Evolutionary conservation across 2,797 vertebrate genomes (phyloP), one percentile per base, ranked within the genome.

Genomic region (Pseudomugil tenellus): DNA sequence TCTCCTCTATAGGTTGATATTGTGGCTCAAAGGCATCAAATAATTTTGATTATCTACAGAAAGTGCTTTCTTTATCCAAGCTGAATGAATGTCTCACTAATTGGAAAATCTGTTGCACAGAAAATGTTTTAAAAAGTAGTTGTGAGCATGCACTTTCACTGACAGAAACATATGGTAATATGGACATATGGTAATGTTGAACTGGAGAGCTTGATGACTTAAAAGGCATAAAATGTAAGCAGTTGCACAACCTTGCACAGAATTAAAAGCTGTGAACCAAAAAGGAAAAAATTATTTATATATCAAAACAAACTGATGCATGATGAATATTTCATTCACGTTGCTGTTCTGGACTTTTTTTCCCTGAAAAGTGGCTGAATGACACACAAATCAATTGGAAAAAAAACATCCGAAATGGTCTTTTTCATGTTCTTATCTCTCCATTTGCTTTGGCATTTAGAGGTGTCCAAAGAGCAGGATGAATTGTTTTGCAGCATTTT

Each of bases 401-500:
- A 21, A 68, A 51, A 54, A 59, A 79, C 71, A 35, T 31, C 14
- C 56, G 67, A 56, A 77, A 68, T 25, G 0, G 35, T 55, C 55
- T 31, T 71, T 75, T 74, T 84, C 75, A 79, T 84, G 79, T 81
- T 68, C 70, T 86, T 85, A 83, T 86, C 75, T 75, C 55, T 74
- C 37, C 16, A 9, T 64, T 63, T 56, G 65, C 12, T 25, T 4
- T 86, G 83, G 56, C 89, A 88, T 89, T 91, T 87, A 74, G 72
- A 84, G 65, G 69, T 79, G 81, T 84, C 85, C 66, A 56, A 51
- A 76, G 49, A 84, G 57, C 4, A 25, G 26, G 41, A 25, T 65
- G 66, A 79, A 64, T 74, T 83, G 80, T 85, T 86, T 80, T 77
- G 67, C 63, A 73, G 48, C 25, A 48, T 82, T 90, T 91, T 91